Percentiles rank a stretch among this genome's conserved stretches.
phyloP scores from a whole-genome alignment of 2,888 invertebrate genomes.

The Phortica magna region DNA sequence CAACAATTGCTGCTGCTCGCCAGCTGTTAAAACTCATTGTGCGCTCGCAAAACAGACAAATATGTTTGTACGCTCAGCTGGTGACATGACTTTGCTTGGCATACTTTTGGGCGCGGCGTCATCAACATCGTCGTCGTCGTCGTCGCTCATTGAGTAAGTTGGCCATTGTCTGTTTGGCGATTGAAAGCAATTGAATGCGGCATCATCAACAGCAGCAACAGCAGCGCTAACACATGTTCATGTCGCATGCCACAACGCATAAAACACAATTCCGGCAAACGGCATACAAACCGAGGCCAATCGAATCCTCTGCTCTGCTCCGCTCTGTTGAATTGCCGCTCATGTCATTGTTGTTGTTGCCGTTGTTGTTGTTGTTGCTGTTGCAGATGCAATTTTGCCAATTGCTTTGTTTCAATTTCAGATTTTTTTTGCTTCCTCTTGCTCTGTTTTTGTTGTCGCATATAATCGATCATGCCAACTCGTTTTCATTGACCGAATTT shows the following conservation, averaged over 20 bases:
- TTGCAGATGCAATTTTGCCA: too few relatives aligned
- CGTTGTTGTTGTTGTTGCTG: neutral
- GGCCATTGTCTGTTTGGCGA: conserved; percentile 14
- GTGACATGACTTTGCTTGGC: conserved; percentile 24
- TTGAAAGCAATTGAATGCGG: conserved; percentile 23
- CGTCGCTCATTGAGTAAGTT: conserved; percentile 15
- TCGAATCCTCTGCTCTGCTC: neutral
- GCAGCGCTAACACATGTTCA: conserved; percentile 10
- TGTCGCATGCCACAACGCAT: conserved; percentile 9
- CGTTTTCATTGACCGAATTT: too few relatives aligned
- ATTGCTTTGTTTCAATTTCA: too few relatives aligned
- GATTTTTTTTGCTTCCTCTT: too few relatives aligned
- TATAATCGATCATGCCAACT: too few relatives aligned
- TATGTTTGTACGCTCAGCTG: conserved; percentile 28
- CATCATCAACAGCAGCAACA: neutral
- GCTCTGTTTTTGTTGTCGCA: too few relatives aligned
- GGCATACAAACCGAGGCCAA: neutral
- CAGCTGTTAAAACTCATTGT: conserved; percentile 18
- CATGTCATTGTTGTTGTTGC: neutral
- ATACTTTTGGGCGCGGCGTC: conserved; percentile 17
- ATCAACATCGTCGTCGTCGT: neutral
- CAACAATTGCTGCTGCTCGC: neutral
- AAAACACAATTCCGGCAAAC: conserved; percentile 14
- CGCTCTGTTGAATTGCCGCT: neutral
- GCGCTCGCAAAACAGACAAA: neutral